Base-by-base conservation (phyloP, 2,797 vertebrate species). In the Cossypha heuglini region DNA sequence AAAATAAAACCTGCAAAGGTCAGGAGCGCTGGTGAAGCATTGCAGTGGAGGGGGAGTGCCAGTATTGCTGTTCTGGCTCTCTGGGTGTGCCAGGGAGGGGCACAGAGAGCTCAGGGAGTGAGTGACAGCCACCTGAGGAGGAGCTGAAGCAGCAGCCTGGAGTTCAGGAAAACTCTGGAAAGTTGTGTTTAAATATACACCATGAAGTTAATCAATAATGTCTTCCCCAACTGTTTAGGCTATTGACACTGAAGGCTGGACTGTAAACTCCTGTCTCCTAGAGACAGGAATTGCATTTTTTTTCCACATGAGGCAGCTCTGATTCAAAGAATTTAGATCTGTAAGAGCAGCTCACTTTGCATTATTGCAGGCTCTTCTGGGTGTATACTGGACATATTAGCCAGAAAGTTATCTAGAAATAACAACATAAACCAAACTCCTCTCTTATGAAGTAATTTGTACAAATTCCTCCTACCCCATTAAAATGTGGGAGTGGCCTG, bases 71-170 rank as follows among this genome's bases (percentile, higher is more conserved):
- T 35, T 26, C 21, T 51, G 75, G 21, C 45, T 63, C 10, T 1
- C 62, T 6, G 20, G 33, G 4, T 38, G 2, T 62, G 52, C 38
- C 38, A 51, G 49, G 58, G 0, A 0, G 42, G 31, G 55, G 40
- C 79, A 67, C 68, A 12, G 38, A 61, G 51, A 11, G 66, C 52
- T 45, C 8, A 1, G 61, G 49, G 33, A 35, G 18, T 4, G 19
- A 59, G 37, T 13, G 48, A 9, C 0, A 10, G 35, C 29, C 16
- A 3, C 0, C 0, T 9, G 19, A 76, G 38, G 5, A 49, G 18
- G 33, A 64, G 45, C 49, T 55, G 46, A 57, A 28, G 40, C 22
- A 31, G 28, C 42, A 37, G 68, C 26, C 11, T 1, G 3, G 35
- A 13, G 48, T 63, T 79, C 12, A 22, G 45, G 38, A 68, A 64